Evolutionary conservation across 2,888 invertebrate species (phyloP), one percentile per base, ranked within the genome.

Genomic region (Serripes groenlandicus): DNA sequence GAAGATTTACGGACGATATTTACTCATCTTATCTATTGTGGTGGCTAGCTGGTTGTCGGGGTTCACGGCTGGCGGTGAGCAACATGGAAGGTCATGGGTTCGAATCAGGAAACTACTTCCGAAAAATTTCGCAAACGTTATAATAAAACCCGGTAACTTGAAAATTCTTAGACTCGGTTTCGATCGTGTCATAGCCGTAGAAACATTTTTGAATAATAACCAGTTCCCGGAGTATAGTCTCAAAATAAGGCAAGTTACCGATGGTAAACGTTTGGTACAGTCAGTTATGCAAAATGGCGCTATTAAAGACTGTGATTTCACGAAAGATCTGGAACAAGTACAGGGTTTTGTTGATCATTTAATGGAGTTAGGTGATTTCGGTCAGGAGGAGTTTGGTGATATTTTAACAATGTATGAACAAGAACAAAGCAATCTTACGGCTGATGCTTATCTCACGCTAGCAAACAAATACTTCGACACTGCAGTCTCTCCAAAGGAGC

Each of bases 231-330:
- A 86, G 23, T 81, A 84, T 66, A 78, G 82, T 32, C 75, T 90
- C 72, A 73, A 74, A 30, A 78, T 91, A 49, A 76, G 84, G 54
- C 90, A 90, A 60, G 76, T 88, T 11, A 89, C 90, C 11, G 89
- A 92, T 76, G 90, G 92, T 21, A 83, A 64, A 15, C 78, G 86
- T 32, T 52, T 92, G n/a, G 85, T 91, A 23, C 90, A 91, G 70
- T 79, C 86, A 9, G 90, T 91, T 3, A 83, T 78, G 32, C 89
- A 92, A 49, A 86, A 88, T 18, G 89, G 88, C 28, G 28, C 71
- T 0, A 64, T 91, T 3, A 88, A 88, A 56, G 91, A 91, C 73
- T 92, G 92, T 78, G 88, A 89, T 32, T 88, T 79, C 75, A 82
- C 89, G 0, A 60, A 81, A 32, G 81, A 90, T 30, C 52, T 79